phyloP scores from a whole-genome alignment of 23 tunicate species.

The Halocynthia aurantium region DNA sequence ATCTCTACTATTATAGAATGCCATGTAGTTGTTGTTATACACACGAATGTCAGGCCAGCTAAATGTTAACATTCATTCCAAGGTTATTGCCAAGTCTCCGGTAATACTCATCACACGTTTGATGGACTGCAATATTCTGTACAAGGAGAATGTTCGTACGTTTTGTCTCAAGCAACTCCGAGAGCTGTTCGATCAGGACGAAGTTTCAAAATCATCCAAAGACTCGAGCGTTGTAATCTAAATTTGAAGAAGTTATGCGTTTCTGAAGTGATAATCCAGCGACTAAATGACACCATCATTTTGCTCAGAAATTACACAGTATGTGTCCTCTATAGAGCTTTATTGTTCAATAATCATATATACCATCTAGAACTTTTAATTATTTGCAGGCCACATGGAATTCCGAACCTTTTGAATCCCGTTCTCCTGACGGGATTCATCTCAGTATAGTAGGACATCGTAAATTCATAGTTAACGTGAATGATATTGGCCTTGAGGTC shows the following conservation, averaged over 20 bases:
- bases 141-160: slow-evolving; percentile 19
- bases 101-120: slow-evolving; percentile 42
- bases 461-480: slow-evolving; percentile 6
- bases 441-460: slow-evolving; percentile 22
- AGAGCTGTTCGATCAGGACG: neutral
- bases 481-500: slow-evolving; percentile 43
- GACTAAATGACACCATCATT: neutral
- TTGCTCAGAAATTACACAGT: neutral
- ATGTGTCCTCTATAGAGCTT: neutral
- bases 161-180: slow-evolving; percentile 11
- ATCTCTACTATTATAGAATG: no score
- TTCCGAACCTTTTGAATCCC: neutral
- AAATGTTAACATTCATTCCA: neutral
- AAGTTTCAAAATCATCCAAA: neutral
- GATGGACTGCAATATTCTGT: slow-evolving; percentile 33
- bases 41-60: no score
- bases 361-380: neutral
- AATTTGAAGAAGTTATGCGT: neutral
- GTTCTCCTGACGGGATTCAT: neutral
- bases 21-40: no score
- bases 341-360: neutral
- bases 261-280: neutral
- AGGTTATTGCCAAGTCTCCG: slow-evolving; percentile 47
- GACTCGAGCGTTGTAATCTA: no score
- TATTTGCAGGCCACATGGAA: neutral